Conservation (phyloP, 64 coral and sea anemone genomes). For the Dendronephthya gigantea region DNA sequence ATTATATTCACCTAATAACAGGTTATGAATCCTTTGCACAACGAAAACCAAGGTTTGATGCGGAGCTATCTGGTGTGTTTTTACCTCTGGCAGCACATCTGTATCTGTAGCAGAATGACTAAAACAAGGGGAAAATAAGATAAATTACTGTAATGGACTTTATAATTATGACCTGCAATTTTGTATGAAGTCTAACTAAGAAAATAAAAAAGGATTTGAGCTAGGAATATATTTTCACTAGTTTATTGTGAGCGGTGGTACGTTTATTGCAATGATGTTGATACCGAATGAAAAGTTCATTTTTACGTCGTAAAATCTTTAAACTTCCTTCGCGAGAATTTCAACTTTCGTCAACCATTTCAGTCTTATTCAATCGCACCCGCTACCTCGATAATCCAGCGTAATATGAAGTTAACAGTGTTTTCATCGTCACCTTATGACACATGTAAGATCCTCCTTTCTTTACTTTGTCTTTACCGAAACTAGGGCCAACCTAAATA, state of each 20-base stretch:
- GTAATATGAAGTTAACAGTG: neutral
- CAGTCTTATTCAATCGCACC: neutral
- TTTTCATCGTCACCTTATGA: constrained; percentile 68
- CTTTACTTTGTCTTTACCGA: constrained; percentile 83
- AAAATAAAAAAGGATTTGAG: too few species aligned
- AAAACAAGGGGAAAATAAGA: constrained; percentile 9
- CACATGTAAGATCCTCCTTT: constrained; percentile 98
- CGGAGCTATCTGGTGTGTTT: constrained; percentile 85
- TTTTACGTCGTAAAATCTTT: too few species aligned
- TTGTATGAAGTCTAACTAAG: too few species aligned
- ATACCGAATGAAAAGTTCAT: neutral
- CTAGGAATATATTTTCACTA: neutral
- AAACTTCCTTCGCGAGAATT: too few species aligned
- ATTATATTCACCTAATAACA: neutral
- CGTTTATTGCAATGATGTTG: too few species aligned
- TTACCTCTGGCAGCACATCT: constrained; percentile 79
- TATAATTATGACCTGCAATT: too few species aligned
- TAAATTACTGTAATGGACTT: too few species aligned
- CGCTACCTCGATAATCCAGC: neutral
- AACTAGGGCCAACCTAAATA: constrained; percentile 57
- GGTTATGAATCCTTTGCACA: constrained; percentile 29
- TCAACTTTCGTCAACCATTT: neutral
- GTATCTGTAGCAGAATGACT: constrained; percentile 92
- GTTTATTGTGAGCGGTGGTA: too few species aligned
- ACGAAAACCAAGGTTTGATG: constrained; percentile 90